Base-by-base conservation (phyloP, 2,888 invertebrate species). In the Sthenelais limicola region DNA sequence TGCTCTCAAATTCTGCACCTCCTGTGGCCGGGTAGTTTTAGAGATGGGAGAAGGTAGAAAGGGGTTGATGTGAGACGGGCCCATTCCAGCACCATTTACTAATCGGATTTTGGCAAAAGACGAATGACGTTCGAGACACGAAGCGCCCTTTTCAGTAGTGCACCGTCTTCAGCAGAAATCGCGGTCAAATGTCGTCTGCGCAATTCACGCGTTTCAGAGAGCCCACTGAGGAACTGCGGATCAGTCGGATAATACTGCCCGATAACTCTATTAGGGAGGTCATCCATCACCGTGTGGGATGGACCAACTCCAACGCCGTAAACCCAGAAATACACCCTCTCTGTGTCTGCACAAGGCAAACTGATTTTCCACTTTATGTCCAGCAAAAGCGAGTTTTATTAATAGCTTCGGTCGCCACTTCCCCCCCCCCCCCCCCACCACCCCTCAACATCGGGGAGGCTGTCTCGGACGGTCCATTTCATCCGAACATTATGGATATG, bases 111-210 rank as follows among this genome's bases (percentile, higher is more conserved):
- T 7, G 24, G 30, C 56, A 15, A 28, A n/a, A 62, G 24, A 38
- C 43, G 62, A 62, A 35, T 33, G 62, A 62, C 24, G 62, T 24
- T 5, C 38, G 35, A 21, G 38, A 62, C 15, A 62, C 38, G 12
- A 43, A 15, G 43, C 43, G 12, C 43, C 43, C 43, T 15, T 43
- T 43, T 15, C 43, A 43, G 43, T 9, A 15, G 9, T 15, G 43
- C 43, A 15, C 12, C 43, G 15, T 12, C 56, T 56, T 15, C 7
- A 5, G 18, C 30, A 33, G 56, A 33, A 32, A 32, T 52, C 56
- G n/a, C n/a, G 56, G 28, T 33, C 56, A 56, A 56, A 56, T 33
- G 56, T 56, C 56, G 5, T 56, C 56, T 56, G 56, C 56, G 30
- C 56, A 15, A 18, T 15, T 30, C 12, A 18, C 21, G 32, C 7